Evolutionary conservation across 2,113 vertebrate species (phyloP), one percentile per base, ranked within the genome.

Genomic region (Nerophis ophidion): DNA sequence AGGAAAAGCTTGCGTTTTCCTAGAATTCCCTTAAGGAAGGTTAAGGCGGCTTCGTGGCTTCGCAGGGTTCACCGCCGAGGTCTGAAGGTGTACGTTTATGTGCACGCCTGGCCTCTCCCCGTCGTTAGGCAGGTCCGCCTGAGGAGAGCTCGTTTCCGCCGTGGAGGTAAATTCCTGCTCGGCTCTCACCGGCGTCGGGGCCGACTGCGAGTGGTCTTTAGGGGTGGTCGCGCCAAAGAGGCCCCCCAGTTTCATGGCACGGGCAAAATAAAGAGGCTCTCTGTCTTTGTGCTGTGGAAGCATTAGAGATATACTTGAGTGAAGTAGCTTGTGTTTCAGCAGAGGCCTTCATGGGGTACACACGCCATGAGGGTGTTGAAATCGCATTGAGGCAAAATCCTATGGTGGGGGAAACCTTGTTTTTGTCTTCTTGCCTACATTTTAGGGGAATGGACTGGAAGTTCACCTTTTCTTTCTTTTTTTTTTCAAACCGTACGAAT

Each of bases 151-250:
- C 78, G 81, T 86, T 86, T 86, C 81, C 83, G 50, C 76, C 80
- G 73, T 85, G 71, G 85, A 66, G 83, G 84, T 85, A 81, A 79
- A 88, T 88, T 86, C 86, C 80, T 83, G 33, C 16, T 50, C 65
- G 56, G 62, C 66, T 74, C 78, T 80, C 74, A 68, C 76, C 40
- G 71, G 82, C 77, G 78, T 83, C 77, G 47, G 72, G 44, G 33
- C 75, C 16, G 55, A 65, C 73, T 81, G 76, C 52, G 33, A 61
- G 71, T 50, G 48, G 70, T 79, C 75, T 79, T 81, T 79, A 68
- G 81, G 53, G 81, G 81, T 85, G 84, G 84, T 88, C 80, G 62
- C 57, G 15, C 60, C 79, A 54, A 54, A 65, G 80, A 81, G 76
- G 66, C 75, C 75, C 80, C 72, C 75, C 74, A 71, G 71, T 57